Evolutionary conservation across 2,113 vertebrate genomes (phyloP).

Genomic region (Lophura nycthemera): DNA sequence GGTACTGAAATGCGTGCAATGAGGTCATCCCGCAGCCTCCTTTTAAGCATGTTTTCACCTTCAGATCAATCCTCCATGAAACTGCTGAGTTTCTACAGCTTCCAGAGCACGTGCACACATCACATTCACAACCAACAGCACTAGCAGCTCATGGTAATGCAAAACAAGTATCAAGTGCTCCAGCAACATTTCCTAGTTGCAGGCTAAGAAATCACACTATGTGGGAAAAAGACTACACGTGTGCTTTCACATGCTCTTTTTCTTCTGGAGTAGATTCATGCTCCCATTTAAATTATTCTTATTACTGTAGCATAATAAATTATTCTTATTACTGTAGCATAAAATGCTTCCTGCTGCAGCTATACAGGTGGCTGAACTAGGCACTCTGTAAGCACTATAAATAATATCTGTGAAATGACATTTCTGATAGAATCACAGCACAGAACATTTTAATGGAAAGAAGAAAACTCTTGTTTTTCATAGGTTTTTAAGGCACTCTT

Average conservation of each 20-base stretch:
- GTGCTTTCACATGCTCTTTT: not conserved
- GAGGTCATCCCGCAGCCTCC: too few species aligned
- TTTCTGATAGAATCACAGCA: not conserved
- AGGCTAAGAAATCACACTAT: not conserved
- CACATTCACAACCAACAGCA: not conserved
- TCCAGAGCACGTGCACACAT: not conserved
- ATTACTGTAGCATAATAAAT: not conserved
- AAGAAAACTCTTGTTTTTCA: not conserved
- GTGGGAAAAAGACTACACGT: fast-evolving
- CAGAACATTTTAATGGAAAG: not conserved
- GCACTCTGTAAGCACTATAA: fast-evolving
- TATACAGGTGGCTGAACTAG: not conserved
- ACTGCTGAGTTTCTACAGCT: not conserved
- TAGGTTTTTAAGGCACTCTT: too few species aligned
- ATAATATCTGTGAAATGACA: not conserved
- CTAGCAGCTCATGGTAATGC: not conserved
- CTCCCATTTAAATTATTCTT: not conserved
- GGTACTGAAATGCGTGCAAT: too few species aligned
- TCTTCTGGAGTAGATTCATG: not conserved
- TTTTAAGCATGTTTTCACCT: not conserved
- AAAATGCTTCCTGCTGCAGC: not conserved
- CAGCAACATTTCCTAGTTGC: not conserved
- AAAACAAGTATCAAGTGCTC: not conserved
- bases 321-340: not conserved
- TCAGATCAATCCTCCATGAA: not conserved